phyloP scores from a whole-genome alignment of 2,888 invertebrate genomes.

The Lasioglossum lativentre region DNA sequence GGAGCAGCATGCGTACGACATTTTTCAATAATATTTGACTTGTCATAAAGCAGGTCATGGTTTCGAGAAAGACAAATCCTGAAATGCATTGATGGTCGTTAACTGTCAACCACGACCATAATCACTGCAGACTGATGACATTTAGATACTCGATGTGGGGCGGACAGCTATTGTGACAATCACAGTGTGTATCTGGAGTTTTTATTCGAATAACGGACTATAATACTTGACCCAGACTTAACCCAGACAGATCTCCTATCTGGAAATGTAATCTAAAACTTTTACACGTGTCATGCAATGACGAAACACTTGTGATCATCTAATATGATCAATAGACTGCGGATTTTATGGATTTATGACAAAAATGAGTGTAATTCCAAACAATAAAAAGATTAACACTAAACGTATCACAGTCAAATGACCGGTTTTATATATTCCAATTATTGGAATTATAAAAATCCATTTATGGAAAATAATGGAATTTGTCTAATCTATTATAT shows the following conservation, averaged over 20 bases:
- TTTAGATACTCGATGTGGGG: neutral
- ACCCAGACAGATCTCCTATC: neutral
- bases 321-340: too few relatives aligned
- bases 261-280: neutral
- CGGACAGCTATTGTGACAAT: neutral
- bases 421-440: too few relatives aligned
- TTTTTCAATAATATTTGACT: neutral
- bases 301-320: too few relatives aligned
- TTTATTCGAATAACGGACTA: neutral
- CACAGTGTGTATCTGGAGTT: neutral
- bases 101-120: neutral
- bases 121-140: neutral
- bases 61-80: neutral
- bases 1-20: neutral
- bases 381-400: too few relatives aligned
- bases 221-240: slow-evolving; percentile 6
- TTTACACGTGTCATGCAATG: neutral
- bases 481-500: too few relatives aligned
- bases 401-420: too few relatives aligned
- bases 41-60: neutral
- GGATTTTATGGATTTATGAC: too few relatives aligned
- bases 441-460: too few relatives aligned
- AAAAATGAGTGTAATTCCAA: too few relatives aligned
- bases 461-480: too few relatives aligned
- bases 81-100: neutral